phyloP scores from a whole-genome alignment of 2,888 invertebrate genomes.

The Monopis laevigella region DNA sequence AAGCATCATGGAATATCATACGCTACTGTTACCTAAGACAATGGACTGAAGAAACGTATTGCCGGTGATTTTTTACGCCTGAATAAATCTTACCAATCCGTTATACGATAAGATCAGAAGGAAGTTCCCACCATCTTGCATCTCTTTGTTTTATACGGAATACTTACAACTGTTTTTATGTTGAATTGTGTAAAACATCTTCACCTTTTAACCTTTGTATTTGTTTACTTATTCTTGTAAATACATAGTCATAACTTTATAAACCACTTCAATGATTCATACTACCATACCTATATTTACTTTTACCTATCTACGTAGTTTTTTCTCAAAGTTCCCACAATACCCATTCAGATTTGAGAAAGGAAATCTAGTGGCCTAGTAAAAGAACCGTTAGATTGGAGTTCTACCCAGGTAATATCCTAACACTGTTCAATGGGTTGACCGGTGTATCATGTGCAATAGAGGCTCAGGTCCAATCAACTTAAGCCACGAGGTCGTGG shows the following conservation, averaged over 20 bases:
- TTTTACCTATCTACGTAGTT: too few relatives aligned
- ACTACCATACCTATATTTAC: too few relatives aligned
- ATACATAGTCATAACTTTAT: too few relatives aligned
- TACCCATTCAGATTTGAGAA: too few relatives aligned
- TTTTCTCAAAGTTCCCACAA: too few relatives aligned
- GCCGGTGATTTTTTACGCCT: constrained; percentile 6
- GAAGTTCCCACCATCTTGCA: constrained; percentile 24
- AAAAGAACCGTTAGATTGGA: not conserved
- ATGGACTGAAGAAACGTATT: not conserved
- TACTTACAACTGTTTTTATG: too few relatives aligned
- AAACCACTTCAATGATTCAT: too few relatives aligned
- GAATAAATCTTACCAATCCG: constrained; percentile 20
- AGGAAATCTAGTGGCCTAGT: too few relatives aligned
- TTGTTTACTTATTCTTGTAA: too few relatives aligned
- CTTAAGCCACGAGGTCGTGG: not conserved
- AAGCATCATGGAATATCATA: not conserved
- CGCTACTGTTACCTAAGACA: not conserved
- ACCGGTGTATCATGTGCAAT: not conserved
- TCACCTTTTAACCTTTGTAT: too few relatives aligned
- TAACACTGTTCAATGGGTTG: not conserved
- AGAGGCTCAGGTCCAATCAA: not conserved
- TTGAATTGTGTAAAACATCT: too few relatives aligned
- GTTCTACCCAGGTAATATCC: not conserved
- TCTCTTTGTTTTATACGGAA: constrained; percentile 22
- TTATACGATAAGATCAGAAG: constrained; percentile 25